Evolutionary conservation across 1,140 invertebrate genomes (phyloP), one percentile per base, ranked within the genome.

Genomic region (Armadillidium nasatum): DNA sequence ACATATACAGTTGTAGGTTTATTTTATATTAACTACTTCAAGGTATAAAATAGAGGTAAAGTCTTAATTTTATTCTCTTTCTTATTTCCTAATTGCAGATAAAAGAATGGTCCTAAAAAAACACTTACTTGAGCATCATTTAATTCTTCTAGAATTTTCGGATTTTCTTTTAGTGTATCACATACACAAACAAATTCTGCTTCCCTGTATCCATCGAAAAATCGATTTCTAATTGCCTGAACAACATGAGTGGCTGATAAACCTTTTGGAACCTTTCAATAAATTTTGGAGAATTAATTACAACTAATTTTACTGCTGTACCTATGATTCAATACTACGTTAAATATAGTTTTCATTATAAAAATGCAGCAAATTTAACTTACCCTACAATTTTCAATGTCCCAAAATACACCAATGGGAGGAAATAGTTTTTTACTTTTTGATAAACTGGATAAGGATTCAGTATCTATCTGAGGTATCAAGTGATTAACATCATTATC

Each of bases 391-490:
- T 94, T 96, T 87, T 96, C 93, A 83, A 96, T 96, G 84, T 96
- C 94, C 94, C 94, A 96, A 85, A 95, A 96, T 70, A 96, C 92
- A 72, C 93, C 94, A 83, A 95, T 90, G 0, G 93, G 92, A 68
- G 74, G 77, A 70, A 75, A 74, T 11, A 60, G 54, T 44, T 67
- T 67, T 19, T 19, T 54, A 50, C 72, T 71, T 67, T 75, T 72
- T 6, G 45, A 15, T 23, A 21, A 46, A 9, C 19, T 22, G 15
- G 33, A 33, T 19, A 75, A 50, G n/a, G 71, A 44, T 21, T 71
- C 67, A 22, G 73, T 33, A 43, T 78, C 33, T 3, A 3, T 33
- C 6, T 1, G 33, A 33, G 33, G 33, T 33, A 33, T 33, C 33
- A 33, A 33, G 6, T 33, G 33, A 33, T 33, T 33, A 33, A 33